phyloP scores from a whole-genome alignment of 2,113 vertebrate species.

The Recurvirostra avosetta region DNA sequence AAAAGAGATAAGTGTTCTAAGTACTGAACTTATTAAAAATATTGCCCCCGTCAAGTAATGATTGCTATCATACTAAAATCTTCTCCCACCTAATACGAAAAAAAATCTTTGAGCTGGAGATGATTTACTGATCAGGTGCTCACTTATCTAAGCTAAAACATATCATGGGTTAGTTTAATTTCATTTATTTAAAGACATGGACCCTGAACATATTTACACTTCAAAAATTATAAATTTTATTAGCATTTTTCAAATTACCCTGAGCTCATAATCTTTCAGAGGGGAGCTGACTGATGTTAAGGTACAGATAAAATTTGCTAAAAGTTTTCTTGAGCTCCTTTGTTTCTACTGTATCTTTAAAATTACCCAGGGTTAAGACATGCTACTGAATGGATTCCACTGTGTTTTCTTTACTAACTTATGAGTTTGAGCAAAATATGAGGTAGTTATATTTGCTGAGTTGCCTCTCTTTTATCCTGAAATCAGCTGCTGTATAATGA shows the following conservation, averaged over 20 bases:
- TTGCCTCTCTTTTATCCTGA: neutral
- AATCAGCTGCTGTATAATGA: neutral
- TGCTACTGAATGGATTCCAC: neutral
- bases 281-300: neutral
- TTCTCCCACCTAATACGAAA: neutral
- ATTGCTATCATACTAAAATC: neutral
- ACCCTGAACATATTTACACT: neutral
- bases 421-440: neutral
- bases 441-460: neutral
- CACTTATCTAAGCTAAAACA: neutral
- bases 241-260: neutral
- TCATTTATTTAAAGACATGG: neutral
- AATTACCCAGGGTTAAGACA: neutral
- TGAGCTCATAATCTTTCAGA: neutral
- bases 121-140: neutral
- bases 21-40: neutral
- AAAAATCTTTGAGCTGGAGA: neutral
- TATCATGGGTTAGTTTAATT: neutral
- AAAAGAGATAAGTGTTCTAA: neutral
- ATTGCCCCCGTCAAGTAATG: neutral
- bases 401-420: neutral
- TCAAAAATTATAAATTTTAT: neutral
- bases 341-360: neutral
- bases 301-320: neutral
- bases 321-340: neutral